Percentiles rank a stretch among this genome's conserved stretches.
Conservation (phyloP, 2,888 invertebrate genomes). For the Eupithecia inturbata region DNA sequence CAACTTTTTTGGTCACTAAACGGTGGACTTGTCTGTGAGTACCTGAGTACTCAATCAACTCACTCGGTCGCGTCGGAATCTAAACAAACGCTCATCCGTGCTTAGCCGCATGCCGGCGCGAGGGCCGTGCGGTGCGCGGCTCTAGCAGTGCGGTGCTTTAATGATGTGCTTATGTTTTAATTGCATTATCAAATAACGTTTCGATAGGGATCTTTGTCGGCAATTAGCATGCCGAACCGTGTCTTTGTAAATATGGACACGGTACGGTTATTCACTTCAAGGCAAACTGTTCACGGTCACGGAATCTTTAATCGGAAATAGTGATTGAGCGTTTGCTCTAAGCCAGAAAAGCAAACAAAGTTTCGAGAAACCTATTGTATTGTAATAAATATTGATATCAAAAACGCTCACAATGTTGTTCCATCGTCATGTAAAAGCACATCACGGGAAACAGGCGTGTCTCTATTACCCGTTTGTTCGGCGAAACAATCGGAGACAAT, state of each 20-base stretch:
- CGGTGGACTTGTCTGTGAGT: constrained; percentile 15
- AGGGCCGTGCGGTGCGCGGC: background rate
- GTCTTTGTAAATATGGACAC: constrained; percentile 39
- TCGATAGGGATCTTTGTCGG: constrained; percentile 39
- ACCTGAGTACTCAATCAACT: too few species aligned
- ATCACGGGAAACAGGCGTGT: background rate
- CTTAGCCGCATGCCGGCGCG: constrained; percentile 18
- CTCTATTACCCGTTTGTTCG: background rate
- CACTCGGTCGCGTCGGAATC: constrained; percentile 16
- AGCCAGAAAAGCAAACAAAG: background rate
- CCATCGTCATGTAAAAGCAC: background rate
- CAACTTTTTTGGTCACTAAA: constrained; percentile 20
- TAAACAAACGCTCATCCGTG: constrained; percentile 20
- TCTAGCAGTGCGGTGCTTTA: too few species aligned
- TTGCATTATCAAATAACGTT: constrained; percentile 40
- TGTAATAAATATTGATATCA: background rate
- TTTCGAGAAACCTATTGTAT: background rate
- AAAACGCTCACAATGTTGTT: background rate
- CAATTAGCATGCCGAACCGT: constrained; percentile 43
- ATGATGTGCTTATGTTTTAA: constrained; percentile 39
- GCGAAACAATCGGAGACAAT: background rate
- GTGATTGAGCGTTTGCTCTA: background rate
- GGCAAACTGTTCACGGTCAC: constrained; percentile 12
- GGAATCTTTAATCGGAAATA: constrained; percentile 2
- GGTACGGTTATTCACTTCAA: constrained; percentile 46